Evolutionary conservation across 2,797 vertebrate genomes (phyloP), one percentile per base, ranked within the genome.

Genomic region (Craterocephalus amniculus): DNA sequence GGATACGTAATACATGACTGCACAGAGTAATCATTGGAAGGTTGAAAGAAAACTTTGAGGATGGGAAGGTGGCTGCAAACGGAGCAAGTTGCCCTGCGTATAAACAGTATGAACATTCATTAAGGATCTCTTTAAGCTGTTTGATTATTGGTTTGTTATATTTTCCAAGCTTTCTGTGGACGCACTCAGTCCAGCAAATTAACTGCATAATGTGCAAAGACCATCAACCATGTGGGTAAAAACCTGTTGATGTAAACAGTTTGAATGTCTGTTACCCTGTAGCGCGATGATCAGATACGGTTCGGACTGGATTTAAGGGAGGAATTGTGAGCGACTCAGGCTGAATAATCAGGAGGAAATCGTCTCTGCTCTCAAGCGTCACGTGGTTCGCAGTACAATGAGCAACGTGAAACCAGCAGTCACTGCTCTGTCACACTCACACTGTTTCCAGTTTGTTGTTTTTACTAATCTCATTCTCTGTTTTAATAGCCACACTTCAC

Each of bases 401-500:
- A 72, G 63, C 74, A 79, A 70, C 31, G 69, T 67, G 54, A 68
- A 74, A 45, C 34, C 58, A 55, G 63, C 71, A 79, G 70, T 62
- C 59, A 6, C 76, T 72, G 78, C 70, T 85, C 65, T 68, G 31
- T 71, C 58, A 72, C 78, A 24, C 45, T 63, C 75, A 70, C 76
- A 9, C 51, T 64, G 26, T 72, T 56, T 56, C 52, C 31, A 9
- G 56, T 64, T 76, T 72, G 38, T 56, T 12, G 1, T 55, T 76
- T 27, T 48, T 56, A 32, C 67, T 55, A 45, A 81, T 62, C 66
- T 56, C 2, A 2, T 67, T 35, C 69, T 74, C 48, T 63, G 18
- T 51, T 10, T 29, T 57, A 71, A 12, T 67, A 60, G 63, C 72
- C 75, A 49, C 63, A 6, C 10, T 4, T 27, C 27, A 58, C 65